phyloP scores from a whole-genome alignment of 2,797 vertebrate species.

The Moxostoma hubbsi region DNA sequence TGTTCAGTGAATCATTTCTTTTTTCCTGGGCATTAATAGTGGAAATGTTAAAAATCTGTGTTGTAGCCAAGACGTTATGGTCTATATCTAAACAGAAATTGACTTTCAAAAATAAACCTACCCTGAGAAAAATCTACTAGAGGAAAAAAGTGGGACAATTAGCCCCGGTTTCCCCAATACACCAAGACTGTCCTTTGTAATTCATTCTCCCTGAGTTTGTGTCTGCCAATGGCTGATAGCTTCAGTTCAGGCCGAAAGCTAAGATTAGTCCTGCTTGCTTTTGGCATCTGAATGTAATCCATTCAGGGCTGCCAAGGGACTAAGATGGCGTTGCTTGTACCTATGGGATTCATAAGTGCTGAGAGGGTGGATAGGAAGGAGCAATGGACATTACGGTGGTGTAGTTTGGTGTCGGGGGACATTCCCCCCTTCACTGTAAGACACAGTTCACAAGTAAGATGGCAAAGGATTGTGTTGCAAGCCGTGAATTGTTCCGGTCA shows the following conservation, averaged over 20 bases:
- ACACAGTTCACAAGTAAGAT: neutral
- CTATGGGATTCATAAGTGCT: constrained; percentile 45
- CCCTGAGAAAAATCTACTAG: too few relatives aligned
- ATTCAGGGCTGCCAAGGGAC: constrained; percentile 35
- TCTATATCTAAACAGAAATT: too few relatives aligned
- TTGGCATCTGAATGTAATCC: constrained; percentile 35
- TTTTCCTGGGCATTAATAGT: too few relatives aligned
- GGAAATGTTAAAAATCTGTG: too few relatives aligned
- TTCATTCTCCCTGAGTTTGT: constrained; percentile 19
- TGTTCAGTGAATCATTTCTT: too few relatives aligned
- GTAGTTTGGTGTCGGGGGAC: constrained; percentile 1
- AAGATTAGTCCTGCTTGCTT: constrained; percentile 37
- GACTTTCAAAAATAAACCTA: too few relatives aligned
- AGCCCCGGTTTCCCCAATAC: neutral
- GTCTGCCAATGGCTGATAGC: constrained; percentile 33
- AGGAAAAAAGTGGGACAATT: too few relatives aligned
- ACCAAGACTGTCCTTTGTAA: constrained; percentile 2
- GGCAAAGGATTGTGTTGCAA: constrained; percentile 9
- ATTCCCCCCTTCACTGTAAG: neutral
- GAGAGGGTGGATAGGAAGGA: constrained; percentile 22
- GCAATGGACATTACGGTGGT: neutral
- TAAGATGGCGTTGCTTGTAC: neutral
- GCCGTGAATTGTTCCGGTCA: neutral
- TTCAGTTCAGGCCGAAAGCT: constrained; percentile 16
- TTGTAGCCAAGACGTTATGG: too few relatives aligned